These are phyloP conservation scores for Apus apus DNA, from an alignment of 2,113 vertebrate genomes.

Conservation along the genomic window DNA sequence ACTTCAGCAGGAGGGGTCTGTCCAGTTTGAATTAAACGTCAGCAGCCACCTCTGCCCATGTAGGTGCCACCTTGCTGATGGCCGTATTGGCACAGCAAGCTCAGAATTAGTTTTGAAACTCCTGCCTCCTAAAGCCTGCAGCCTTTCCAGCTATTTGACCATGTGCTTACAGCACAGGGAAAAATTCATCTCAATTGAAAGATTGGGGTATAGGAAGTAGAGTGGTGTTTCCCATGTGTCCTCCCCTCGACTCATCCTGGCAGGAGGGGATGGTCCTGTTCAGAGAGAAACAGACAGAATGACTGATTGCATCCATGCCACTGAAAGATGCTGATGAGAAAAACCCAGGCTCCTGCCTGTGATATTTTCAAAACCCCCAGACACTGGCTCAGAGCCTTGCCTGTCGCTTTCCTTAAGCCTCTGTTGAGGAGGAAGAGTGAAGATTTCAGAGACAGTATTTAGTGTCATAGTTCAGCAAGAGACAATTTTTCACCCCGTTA, in stretches of 20 bases:
- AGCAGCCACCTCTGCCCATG: neutral
- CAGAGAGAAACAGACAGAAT: neutral
- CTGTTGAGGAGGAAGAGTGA: slow-evolving; percentile 65
- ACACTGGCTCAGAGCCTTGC: slow-evolving; percentile 35
- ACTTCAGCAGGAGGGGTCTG: neutral
- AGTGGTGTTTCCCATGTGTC: neutral
- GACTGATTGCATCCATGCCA: slow-evolving; percentile 59
- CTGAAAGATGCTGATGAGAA: slow-evolving; percentile 62
- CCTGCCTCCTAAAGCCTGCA: neutral
- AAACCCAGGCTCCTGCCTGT: slow-evolving; percentile 54
- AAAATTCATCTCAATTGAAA: neutral
- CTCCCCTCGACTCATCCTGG: neutral
- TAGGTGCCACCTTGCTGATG: fast-evolving
- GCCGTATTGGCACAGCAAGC: neutral
- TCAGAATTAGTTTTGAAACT: neutral
- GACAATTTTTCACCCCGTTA: slow-evolving; percentile 59
- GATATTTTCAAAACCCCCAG: slow-evolving; percentile 64
- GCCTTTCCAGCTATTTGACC: neutral
- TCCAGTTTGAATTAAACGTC: neutral
- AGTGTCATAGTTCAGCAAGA: slow-evolving; percentile 64
- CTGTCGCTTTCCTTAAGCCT: slow-evolving; percentile 68
- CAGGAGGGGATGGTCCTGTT: slow-evolving; percentile 9
- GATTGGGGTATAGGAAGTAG: neutral
- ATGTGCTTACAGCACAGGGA: neutral
- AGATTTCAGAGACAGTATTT: slow-evolving; percentile 62